A percentile compares a stretch with the other conserved stretches of the same genome.
phyloP scores from a whole-genome alignment of 2,888 invertebrate species.

The Thymelicus acteon region DNA sequence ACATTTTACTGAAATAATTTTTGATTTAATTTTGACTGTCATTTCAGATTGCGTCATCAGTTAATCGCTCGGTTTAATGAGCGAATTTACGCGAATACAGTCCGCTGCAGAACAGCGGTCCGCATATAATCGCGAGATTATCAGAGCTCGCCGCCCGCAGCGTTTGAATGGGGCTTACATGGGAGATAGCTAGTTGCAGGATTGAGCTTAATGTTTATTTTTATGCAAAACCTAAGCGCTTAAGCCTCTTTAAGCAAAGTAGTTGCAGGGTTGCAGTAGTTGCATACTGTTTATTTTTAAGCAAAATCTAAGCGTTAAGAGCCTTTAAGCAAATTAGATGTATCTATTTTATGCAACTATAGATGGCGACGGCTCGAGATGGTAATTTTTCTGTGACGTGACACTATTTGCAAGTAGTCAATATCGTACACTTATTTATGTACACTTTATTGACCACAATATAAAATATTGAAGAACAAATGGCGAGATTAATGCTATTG shows the following conservation, averaged over 20 bases:
- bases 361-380: too few relatives aligned
- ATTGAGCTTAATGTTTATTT: not conserved
- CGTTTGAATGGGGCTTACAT: constrained; percentile 4
- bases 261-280: too few relatives aligned
- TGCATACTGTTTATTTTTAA: too few relatives aligned
- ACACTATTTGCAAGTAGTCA: too few relatives aligned
- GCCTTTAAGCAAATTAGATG: too few relatives aligned
- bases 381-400: too few relatives aligned
- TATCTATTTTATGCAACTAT: too few relatives aligned
- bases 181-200: not conserved
- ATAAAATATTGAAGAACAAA: too few relatives aligned
- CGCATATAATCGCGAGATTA: constrained; percentile 26
- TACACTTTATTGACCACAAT: too few relatives aligned
- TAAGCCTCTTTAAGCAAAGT: not conserved
- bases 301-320: too few relatives aligned
- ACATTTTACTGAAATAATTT: constrained; percentile 5
- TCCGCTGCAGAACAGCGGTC: constrained; percentile 11
- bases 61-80: constrained; percentile 24
- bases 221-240: not conserved
- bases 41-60: constrained; percentile 19
- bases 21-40: constrained; percentile 2
- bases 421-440: too few relatives aligned
- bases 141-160: constrained; percentile 12
- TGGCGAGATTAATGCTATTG: too few relatives aligned
- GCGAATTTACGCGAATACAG: constrained; percentile 24